Conservation (phyloP, 2,797 vertebrate species). For the Paratrypauchen microcephalus region DNA sequence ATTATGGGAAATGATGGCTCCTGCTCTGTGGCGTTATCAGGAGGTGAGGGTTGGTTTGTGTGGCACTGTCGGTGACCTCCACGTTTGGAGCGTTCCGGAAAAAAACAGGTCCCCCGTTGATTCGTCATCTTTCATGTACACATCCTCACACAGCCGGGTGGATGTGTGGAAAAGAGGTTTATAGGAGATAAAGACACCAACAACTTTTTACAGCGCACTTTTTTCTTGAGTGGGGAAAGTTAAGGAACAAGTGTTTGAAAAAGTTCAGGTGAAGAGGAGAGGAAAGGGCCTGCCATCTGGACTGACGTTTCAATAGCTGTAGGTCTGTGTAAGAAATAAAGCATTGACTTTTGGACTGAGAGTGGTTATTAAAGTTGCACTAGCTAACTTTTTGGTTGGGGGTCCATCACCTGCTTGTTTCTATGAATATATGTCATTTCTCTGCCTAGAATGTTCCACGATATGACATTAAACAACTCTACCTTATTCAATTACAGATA, state of each 20-base stretch:
- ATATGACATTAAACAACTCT: too few species aligned
- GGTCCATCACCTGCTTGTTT: too few species aligned
- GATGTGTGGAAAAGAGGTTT: constrained; percentile 29
- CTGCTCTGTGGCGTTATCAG: constrained; percentile 73
- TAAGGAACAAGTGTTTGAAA: constrained; percentile 7
- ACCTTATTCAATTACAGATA: too few species aligned
- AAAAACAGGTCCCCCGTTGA: constrained; percentile 44
- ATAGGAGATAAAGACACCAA: constrained; percentile 13
- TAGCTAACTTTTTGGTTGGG: too few species aligned
- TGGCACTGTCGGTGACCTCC: constrained; percentile 66
- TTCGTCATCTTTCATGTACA: constrained; percentile 57
- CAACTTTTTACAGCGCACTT: constrained; percentile 16
- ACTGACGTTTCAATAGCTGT: too few species aligned
- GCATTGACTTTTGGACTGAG: background rate
- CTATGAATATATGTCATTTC: too few species aligned
- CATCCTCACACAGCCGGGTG: constrained; percentile 37
- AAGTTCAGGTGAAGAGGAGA: constrained; percentile 1
- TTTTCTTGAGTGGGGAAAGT: background rate
- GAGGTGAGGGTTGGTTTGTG: constrained; percentile 51
- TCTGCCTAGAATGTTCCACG: too few species aligned
- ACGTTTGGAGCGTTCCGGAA: constrained; percentile 63
- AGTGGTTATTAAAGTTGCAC: background rate
- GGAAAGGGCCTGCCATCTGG: background rate
- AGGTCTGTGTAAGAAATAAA: background rate
- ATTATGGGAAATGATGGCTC: constrained; percentile 78